Evolutionary conservation across 1,140 invertebrate genomes (phyloP).

Genomic region (Tenebrio molitor): DNA sequence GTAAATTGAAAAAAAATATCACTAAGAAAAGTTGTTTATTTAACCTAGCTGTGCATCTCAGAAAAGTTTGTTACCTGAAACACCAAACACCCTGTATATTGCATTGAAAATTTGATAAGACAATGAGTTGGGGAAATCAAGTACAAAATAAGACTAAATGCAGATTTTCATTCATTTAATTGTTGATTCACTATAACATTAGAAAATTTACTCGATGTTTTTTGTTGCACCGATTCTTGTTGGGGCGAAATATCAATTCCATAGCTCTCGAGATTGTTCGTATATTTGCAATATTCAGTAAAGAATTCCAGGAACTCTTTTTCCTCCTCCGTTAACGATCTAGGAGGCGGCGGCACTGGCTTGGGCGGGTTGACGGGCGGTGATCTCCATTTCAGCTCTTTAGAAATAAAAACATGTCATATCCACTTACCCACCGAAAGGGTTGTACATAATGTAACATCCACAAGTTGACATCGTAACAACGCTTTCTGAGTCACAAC

Average conservation of each 20-base stretch:
- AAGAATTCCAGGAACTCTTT: conserved; percentile 61
- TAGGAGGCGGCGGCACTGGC: conserved; percentile 41
- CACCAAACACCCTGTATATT: too few species aligned
- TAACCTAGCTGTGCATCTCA: too few species aligned
- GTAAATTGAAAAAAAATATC: too few species aligned
- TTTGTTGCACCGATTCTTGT: too few species aligned
- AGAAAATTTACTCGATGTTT: too few species aligned
- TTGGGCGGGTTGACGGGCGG: conserved; percentile 52
- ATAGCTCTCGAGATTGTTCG: conserved; percentile 56
- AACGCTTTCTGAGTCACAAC: not conserved
- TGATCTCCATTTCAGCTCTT: conserved; percentile 59
- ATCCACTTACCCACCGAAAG: not conserved
- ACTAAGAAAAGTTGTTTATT: too few species aligned
- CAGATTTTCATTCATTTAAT: not conserved
- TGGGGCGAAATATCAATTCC: conserved; percentile 53
- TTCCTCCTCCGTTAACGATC: conserved; percentile 58
- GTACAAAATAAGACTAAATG: too few species aligned
- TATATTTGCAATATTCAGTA: conserved; percentile 59
- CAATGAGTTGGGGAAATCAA: too few species aligned
- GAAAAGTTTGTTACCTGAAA: too few species aligned
- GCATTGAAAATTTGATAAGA: too few species aligned
- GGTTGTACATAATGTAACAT: not conserved
- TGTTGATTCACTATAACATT: too few species aligned
- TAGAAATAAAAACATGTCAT: conserved; percentile 41
- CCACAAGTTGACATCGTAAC: not conserved